A percentile compares a stretch with the other conserved stretches of the same genome.
Evolutionary conservation across 92 coral and sea anemone genomes (phyloP).

Genomic region (Actinernus sp.): DNA sequence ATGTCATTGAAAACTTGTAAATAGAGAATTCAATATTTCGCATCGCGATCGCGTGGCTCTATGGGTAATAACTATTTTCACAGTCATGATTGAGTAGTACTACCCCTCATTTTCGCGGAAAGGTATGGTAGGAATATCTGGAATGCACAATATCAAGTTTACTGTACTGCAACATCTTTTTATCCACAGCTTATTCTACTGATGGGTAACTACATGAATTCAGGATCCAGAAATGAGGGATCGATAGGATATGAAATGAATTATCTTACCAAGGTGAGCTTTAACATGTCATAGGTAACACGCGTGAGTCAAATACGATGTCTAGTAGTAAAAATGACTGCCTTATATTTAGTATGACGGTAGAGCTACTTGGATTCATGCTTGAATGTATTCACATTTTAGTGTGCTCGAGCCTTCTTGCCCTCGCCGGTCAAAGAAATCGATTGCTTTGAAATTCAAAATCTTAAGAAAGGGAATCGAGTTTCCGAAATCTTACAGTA

Average conservation of each 20-base stretch:
- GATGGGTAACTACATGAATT: conserved; percentile 98
- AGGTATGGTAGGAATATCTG: too few relatives aligned
- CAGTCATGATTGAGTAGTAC: neutral
- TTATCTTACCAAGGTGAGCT: conserved; percentile 96
- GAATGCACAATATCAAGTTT: too few relatives aligned
- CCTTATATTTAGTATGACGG: too few relatives aligned
- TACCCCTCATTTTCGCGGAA: too few relatives aligned
- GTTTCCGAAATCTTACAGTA: too few relatives aligned
- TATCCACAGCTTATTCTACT: conserved; percentile 77
- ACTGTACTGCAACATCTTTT: too few relatives aligned
- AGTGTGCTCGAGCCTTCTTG: neutral
- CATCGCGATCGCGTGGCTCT: neutral
- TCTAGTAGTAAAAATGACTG: neutral
- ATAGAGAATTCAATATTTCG: neutral
- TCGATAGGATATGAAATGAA: conserved; percentile 97
- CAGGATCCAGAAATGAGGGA: conserved; percentile 98
- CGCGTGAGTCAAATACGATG: too few relatives aligned
- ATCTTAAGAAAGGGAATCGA: too few relatives aligned
- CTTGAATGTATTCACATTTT: neutral
- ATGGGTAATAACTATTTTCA: neutral
- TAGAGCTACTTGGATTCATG: neutral
- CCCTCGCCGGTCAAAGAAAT: too few relatives aligned
- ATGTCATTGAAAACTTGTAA: too few relatives aligned
- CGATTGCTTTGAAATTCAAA: too few relatives aligned
- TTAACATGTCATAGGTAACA: neutral